These are phyloP conservation scores for Drosophila lacertosa DNA, from an alignment of 1,140 invertebrate genomes.

Conservation along the genomic window DNA sequence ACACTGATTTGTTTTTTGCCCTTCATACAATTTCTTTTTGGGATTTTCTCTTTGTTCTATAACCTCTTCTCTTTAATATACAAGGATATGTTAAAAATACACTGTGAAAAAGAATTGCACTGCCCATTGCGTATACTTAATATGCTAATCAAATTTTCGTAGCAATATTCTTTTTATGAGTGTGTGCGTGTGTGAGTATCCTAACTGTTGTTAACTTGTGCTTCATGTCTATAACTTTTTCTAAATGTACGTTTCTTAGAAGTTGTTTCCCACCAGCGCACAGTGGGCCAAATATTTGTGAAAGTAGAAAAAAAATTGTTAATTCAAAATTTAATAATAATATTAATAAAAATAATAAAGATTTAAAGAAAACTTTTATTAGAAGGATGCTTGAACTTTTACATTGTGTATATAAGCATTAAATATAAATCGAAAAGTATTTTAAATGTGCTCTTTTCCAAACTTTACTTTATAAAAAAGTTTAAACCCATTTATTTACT, in stretches of 20 bases:
- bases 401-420: too few relatives aligned
- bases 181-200: background rate
- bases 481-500: too few relatives aligned
- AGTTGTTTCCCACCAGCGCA: background rate
- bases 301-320: too few relatives aligned
- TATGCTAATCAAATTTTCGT: slow-evolving; percentile 62
- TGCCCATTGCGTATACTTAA: slow-evolving; percentile 58
- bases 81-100: background rate
- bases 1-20: slow-evolving; percentile 49
- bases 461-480: too few relatives aligned
- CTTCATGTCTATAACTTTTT: slow-evolving; percentile 35
- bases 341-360: background rate
- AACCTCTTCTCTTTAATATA: background rate
- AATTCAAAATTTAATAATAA: background rate
- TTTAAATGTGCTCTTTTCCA: too few relatives aligned
- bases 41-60: slow-evolving; percentile 36
- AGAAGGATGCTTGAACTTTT: too few relatives aligned
- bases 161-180: background rate
- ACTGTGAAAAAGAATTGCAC: slow-evolving; percentile 29
- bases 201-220: slow-evolving; percentile 11
- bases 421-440: too few relatives aligned
- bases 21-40: slow-evolving; percentile 32
- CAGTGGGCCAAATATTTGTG: background rate
- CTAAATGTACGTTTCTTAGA: slow-evolving; percentile 21
- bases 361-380: background rate